Percentiles rank a stretch among this genome's conserved stretches.
These are phyloP conservation scores for Coryphaenoides rupestris DNA, from an alignment of 2,113 vertebrate species.

Conservation along the genomic window DNA sequence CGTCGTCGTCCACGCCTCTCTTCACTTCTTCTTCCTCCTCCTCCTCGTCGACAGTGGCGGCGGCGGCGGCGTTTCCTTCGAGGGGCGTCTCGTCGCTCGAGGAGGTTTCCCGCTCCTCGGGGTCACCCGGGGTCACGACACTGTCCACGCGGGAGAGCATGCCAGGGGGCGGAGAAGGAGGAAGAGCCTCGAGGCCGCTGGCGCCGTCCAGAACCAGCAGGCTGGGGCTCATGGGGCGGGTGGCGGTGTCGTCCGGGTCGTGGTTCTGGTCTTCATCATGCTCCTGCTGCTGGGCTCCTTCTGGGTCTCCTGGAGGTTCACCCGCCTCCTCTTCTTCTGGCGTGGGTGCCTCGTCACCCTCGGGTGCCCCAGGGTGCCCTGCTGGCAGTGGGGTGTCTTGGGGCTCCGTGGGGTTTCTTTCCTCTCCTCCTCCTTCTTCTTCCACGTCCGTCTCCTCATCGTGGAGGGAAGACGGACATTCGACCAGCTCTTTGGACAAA, in stretches of 20 bases:
- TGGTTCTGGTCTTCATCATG: neutral
- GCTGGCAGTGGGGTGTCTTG: too few relatives aligned
- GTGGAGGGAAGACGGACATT: neutral
- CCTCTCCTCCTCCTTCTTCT: too few relatives aligned
- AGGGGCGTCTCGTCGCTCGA: neutral
- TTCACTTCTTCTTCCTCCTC: too few relatives aligned
- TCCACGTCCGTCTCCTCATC: slow-evolving; percentile 6
- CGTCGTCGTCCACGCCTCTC: too few relatives aligned
- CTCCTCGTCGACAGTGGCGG: too few relatives aligned
- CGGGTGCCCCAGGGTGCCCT: too few relatives aligned
- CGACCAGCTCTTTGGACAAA: neutral
- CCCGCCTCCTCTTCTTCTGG: too few relatives aligned
- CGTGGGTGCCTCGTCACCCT: too few relatives aligned
- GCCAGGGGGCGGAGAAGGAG: too few relatives aligned
- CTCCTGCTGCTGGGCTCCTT: neutral
- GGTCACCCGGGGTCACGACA: neutral
- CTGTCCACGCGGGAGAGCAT: neutral
- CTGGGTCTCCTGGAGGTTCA: neutral
- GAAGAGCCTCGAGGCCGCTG: neutral
- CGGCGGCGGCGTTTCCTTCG: too few relatives aligned
- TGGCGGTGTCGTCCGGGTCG: neutral
- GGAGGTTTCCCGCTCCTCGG: neutral
- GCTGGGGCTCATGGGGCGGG: neutral
- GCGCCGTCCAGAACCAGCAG: neutral
- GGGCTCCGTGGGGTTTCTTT: too few relatives aligned